phyloP scores from a whole-genome alignment of 2,888 invertebrate species.

The Odontothrips loti region DNA sequence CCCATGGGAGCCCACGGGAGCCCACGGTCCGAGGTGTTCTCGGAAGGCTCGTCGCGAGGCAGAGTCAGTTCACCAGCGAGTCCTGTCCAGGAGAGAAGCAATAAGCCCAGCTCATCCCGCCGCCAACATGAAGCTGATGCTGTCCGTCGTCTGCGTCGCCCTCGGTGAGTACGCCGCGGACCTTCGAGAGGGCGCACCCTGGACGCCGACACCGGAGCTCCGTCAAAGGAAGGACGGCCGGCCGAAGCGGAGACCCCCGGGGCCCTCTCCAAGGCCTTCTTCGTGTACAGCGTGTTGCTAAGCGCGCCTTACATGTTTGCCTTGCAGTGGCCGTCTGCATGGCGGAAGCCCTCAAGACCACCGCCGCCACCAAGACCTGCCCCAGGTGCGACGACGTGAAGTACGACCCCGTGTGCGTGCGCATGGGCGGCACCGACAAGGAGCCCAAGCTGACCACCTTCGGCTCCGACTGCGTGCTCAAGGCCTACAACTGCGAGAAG shows the following conservation, averaged over 20 bases:
- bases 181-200: not conserved
- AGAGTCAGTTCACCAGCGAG: too few relatives aligned
- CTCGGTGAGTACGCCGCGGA: not conserved
- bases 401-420: conserved; percentile 59
- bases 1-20: too few relatives aligned
- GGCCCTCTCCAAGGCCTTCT: too few relatives aligned
- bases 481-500: conserved; percentile 62
- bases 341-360: not conserved
- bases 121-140: not conserved
- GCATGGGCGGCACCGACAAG: conserved; percentile 54
- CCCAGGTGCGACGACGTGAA: conserved; percentile 44
- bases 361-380: conserved; percentile 50
- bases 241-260: not conserved
- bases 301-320: not conserved
- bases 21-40: not conserved
- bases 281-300: too few relatives aligned
- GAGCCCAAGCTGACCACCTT: conserved; percentile 54
- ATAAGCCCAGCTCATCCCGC: too few relatives aligned
- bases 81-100: too few relatives aligned
- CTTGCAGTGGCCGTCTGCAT: not conserved
- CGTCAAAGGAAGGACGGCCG: not conserved
- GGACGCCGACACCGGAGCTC: not conserved
- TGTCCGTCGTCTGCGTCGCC: conserved; percentile 11
- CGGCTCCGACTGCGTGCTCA: conserved; percentile 59
- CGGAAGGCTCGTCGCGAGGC: not conserved